Base-by-base conservation (phyloP, 2,888 invertebrate genomes). In the Nymphalis c-album region DNA sequence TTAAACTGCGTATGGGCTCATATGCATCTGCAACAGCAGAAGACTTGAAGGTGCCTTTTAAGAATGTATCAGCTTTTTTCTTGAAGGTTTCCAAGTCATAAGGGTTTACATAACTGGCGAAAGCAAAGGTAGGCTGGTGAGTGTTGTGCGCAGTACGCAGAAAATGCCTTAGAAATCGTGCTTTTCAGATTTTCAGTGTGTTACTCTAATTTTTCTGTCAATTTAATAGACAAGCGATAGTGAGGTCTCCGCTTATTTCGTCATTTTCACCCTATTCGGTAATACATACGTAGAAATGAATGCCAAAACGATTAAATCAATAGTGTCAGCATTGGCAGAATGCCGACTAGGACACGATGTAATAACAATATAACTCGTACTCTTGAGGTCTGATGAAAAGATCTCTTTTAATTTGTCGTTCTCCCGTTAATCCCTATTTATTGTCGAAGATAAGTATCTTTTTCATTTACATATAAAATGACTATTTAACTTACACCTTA, bases 271-370 rank as follows among this genome's bases (percentile, higher is more conserved):
- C 57, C 40, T 57, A 57, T 57, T 57, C 57, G 57, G 57, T 40
- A 57, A 57, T 40, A 40, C 10, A 18, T 35, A 57, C 55, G 55
- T 68, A 59, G 7, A 50, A 40, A 35, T 60, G 47, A 55, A 60
- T 60, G 58, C 26, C 22, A 40, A 53, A 66, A 51, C 66, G 60
- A 69, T 68, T 62, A 61, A 70, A 70, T 70, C 70, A 70, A 70
- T 71, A 69, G 63, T 60, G 69, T 61, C 64, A 61, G 18, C 51
- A 57, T 64, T 71, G 71, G 71, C 71, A 69, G 40, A 46, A 22
- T 51, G 71, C 71, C 71, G 63, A 71, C 69, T 71, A 58, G 71
- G 63, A 66, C 71, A 58, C 63, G 55, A 60, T 47, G 58, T 45
- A 58, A 69, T 66, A 22, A 51, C 62, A 63, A 58, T 65, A 63